phyloP scores from a whole-genome alignment of 2,113 vertebrate genomes.

The Grus americana region DNA sequence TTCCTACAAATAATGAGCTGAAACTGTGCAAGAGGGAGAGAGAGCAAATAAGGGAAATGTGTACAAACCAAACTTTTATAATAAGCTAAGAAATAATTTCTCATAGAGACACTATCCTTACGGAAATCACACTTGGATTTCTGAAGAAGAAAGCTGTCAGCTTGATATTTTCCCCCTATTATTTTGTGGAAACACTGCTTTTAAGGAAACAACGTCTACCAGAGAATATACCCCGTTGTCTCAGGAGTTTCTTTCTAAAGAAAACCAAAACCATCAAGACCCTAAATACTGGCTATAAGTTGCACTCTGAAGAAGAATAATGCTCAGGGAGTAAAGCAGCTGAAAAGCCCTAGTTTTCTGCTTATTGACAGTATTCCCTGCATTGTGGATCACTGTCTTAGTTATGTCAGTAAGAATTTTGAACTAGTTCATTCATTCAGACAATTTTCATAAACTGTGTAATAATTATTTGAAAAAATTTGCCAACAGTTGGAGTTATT shows the following conservation, averaged over 20 bases:
- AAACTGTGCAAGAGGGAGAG: background rate
- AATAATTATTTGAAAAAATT: background rate
- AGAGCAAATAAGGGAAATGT: background rate
- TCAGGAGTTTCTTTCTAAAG: background rate
- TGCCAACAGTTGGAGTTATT: background rate
- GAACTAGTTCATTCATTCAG: background rate
- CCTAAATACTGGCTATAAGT: background rate
- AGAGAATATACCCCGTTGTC: background rate
- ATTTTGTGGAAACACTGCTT: background rate
- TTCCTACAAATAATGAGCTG: background rate
- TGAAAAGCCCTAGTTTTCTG: background rate
- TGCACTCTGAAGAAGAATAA: background rate
- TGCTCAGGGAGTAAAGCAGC: background rate
- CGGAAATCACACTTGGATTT: background rate
- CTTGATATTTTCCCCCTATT: background rate
- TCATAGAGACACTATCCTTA: background rate
- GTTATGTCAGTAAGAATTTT: background rate
- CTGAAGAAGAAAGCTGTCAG: background rate
- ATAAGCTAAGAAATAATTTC: background rate
- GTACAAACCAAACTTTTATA: background rate
- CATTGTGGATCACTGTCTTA: background rate
- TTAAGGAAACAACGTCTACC: background rate
- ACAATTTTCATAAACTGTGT: background rate
- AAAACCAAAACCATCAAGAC: background rate
- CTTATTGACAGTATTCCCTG: background rate